phyloP scores from a whole-genome alignment of 2,888 invertebrate species.

The Trisateles emortualis region DNA sequence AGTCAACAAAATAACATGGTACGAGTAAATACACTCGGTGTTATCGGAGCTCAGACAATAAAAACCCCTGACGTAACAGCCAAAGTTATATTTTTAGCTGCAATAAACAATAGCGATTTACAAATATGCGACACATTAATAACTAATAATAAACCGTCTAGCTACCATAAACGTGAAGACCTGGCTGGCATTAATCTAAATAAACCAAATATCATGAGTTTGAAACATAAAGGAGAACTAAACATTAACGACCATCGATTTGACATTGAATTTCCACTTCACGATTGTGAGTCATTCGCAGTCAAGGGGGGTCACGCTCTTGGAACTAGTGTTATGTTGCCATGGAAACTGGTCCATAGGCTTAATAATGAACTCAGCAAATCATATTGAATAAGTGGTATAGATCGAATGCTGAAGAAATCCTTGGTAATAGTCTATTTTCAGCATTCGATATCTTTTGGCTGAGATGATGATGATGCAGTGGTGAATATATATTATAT shows the following conservation, averaged over 20 bases:
- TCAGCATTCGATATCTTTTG: no score
- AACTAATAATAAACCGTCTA: background rate
- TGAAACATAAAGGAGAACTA: slow-evolving; percentile 1
- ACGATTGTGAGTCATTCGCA: slow-evolving; percentile 25
- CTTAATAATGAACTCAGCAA: background rate
- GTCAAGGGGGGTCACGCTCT: slow-evolving; percentile 31
- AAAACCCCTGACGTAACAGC: background rate
- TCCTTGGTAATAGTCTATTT: no score
- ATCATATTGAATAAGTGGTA: no score
- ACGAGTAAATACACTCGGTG: no score
- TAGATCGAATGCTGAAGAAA: no score
- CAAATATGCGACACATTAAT: no score
- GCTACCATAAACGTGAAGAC: background rate
- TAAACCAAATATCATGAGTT: background rate
- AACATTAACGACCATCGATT: slow-evolving; percentile 23
- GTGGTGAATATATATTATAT: no score
- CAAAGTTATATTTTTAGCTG: background rate
- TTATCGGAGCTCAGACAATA: no score
- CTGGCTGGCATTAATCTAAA: background rate
- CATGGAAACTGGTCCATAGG: slow-evolving; percentile 14
- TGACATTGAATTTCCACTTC: slow-evolving; percentile 22
- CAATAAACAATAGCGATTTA: background rate
- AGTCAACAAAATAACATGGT: no score
- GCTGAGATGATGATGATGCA: no score
- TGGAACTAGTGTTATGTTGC: slow-evolving; percentile 16